phyloP scores from a whole-genome alignment of 2,113 vertebrate genomes.

The Fulica atra region DNA sequence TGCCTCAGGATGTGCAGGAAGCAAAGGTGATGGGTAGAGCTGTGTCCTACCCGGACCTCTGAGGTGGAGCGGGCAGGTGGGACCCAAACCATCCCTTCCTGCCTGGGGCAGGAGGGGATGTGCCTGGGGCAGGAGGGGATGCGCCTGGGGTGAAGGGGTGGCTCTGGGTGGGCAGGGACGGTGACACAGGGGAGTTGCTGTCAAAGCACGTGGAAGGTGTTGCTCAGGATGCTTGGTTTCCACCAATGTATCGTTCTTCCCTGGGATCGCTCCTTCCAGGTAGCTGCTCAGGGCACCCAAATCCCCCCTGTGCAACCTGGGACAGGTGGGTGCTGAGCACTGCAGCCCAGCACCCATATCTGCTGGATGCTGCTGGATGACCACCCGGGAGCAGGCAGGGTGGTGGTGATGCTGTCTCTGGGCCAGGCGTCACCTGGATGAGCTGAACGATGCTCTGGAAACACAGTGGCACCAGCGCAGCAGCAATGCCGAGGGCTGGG shows the following conservation, averaged over 20 bases:
- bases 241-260: neutral
- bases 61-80: neutral
- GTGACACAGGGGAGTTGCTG: neutral
- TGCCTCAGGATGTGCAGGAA: fast-evolving
- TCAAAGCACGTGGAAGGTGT: neutral
- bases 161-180: fast-evolving
- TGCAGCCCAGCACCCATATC: fast-evolving
- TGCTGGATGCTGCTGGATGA: fast-evolving
- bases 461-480: fast-evolving
- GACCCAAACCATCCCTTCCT: neutral
- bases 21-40: neutral
- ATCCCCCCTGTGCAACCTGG: too few species aligned
- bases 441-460: neutral
- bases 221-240: neutral
- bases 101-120: neutral
- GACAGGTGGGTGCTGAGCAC: neutral
- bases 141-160: fast-evolving
- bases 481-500: neutral
- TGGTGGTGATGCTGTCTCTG: neutral
- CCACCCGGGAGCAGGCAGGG: neutral
- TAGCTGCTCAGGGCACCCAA: neutral
- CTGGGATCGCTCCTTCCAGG: neutral
- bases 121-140: fast-evolving
- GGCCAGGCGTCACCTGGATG: neutral
- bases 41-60: too few species aligned